Evolutionary conservation across 2,888 invertebrate species (phyloP).

Genomic region (Tiphia femorata): DNA sequence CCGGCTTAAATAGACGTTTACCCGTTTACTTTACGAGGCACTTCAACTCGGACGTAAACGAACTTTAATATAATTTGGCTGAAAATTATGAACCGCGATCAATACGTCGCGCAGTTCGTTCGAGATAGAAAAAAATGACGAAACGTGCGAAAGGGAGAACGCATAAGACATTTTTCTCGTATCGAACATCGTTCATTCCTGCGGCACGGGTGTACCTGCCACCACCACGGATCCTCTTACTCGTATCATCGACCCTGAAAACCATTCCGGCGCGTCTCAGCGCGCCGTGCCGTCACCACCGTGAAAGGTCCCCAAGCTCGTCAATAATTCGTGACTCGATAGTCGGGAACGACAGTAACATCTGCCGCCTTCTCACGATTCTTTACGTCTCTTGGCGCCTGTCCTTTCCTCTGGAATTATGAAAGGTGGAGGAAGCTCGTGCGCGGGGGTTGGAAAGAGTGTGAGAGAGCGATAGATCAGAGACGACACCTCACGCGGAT

Average conservation of each 20-base stretch:
- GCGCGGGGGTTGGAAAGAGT: neutral
- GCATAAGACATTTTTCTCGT: too few relatives aligned
- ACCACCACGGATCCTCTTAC: neutral
- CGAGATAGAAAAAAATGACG: too few relatives aligned
- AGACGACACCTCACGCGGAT: neutral
- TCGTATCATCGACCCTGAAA: neutral
- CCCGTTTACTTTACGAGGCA: too few relatives aligned
- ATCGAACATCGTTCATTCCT: too few relatives aligned
- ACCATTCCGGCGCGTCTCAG: neutral
- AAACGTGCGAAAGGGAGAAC: too few relatives aligned
- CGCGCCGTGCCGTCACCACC: slow-evolving; percentile 2
- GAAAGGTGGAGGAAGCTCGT: slow-evolving; percentile 1
- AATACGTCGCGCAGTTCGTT: too few relatives aligned
- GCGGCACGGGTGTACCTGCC: too few relatives aligned
- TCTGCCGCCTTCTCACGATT: slow-evolving; percentile 33
- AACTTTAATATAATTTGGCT: too few relatives aligned
- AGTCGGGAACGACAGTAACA: slow-evolving; percentile 14
- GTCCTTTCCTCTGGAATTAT: slow-evolving; percentile 16
- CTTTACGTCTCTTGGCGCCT: neutral
- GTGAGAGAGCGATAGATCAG: neutral
- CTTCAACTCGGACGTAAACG: too few relatives aligned
- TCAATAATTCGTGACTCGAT: slow-evolving; percentile 30
- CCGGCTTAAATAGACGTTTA: too few relatives aligned
- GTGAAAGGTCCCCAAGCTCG: slow-evolving; percentile 12
- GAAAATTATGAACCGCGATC: too few relatives aligned